Evolutionary conservation across 2,113 vertebrate genomes (phyloP), one percentile per base, ranked within the genome.

Genomic region (Syngnathus floridae): DNA sequence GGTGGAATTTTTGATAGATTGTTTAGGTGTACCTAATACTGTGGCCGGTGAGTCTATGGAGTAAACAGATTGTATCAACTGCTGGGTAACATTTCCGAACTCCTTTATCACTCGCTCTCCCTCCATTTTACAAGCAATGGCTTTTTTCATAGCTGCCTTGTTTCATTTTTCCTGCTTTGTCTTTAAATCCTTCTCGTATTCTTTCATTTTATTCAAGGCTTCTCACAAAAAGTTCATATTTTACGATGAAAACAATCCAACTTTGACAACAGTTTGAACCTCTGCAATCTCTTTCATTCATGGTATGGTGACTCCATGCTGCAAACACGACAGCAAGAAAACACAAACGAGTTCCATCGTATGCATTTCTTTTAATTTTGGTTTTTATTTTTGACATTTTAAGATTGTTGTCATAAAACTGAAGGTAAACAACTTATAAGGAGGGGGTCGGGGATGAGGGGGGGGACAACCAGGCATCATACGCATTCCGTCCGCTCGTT

Each of bases 361-460:
- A 69, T 77, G 36, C 52, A 70, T 79, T 78, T 78, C 66, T 81
- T 87, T 82, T 61, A 78, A 83, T 86, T 88, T 84, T 84, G 77
- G 76, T 84, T 85, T 82, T 65, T 74, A 74, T 82, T 73, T 81
- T 83, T 76, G 71, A 84, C 83, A 84, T 71, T 72, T 75, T 73
- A 60, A 65, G 26, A 3, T 49, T 65, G 71, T 84, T 83, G 76
- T 75, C 79, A 78, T 81, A 51, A 81, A 78, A 73, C 45, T 72
- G 73, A 77, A 60, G 9, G 4, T 21, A 21, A 60, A 60, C 11
- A 60, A 45, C 59, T 26, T 26, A 43, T 13, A 43, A 61, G 21
- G 38, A 61, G 51, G 21, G 10, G n/a, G 10, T 12, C 8, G 8
- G 11, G 11, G 12, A 14, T 6, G n/a, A 1, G 45, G 16, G 49